A percentile compares a stretch with the other conserved stretches of the same genome.
These are phyloP conservation scores for Sandelia bainsii DNA, from an alignment of 2,797 vertebrate species.

Conservation along the genomic window DNA sequence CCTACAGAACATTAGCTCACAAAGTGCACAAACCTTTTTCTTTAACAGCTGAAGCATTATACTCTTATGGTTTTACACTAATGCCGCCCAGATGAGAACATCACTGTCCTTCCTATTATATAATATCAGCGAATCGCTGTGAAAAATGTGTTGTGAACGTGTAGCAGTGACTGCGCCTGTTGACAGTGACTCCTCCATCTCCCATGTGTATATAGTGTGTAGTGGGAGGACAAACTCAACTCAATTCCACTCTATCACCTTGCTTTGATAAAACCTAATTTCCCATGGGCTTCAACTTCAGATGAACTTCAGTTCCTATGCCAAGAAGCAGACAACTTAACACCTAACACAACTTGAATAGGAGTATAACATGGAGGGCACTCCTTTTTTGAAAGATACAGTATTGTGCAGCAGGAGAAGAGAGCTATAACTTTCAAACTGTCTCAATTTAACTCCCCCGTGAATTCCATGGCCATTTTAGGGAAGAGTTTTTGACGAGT, in stretches of 20 bases:
- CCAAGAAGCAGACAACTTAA: conserved; percentile 66
- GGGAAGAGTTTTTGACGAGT: conserved; percentile 66
- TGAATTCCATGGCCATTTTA: conserved; percentile 78
- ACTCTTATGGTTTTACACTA: conserved; percentile 27
- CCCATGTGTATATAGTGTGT: conserved; percentile 29
- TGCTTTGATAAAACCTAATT: conserved; percentile 79
- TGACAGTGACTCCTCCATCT: conserved; percentile 51
- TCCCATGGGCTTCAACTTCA: conserved; percentile 74
- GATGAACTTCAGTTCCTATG: conserved; percentile 65
- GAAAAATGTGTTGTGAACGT: conserved; percentile 58
- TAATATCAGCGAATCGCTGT: conserved; percentile 48
- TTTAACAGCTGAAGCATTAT: conserved; percentile 36
- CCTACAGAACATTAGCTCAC: background rate
- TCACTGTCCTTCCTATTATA: conserved; percentile 39
- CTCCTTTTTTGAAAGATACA: conserved; percentile 49
- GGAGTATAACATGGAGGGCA: conserved; percentile 46
- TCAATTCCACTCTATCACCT: conserved; percentile 68
- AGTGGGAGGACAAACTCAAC: conserved; percentile 58
- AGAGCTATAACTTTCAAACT: conserved; percentile 66
- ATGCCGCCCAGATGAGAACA: conserved; percentile 44
- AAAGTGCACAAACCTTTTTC: conserved; percentile 28
- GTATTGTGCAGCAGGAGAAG: conserved; percentile 52
- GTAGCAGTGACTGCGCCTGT: conserved; percentile 26
- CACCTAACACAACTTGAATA: conserved; percentile 51
- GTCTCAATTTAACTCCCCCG: conserved; percentile 67